These are phyloP conservation scores for Halocaridina rubra DNA, from an alignment of 2,888 invertebrate species.

Conservation along the genomic window DNA sequence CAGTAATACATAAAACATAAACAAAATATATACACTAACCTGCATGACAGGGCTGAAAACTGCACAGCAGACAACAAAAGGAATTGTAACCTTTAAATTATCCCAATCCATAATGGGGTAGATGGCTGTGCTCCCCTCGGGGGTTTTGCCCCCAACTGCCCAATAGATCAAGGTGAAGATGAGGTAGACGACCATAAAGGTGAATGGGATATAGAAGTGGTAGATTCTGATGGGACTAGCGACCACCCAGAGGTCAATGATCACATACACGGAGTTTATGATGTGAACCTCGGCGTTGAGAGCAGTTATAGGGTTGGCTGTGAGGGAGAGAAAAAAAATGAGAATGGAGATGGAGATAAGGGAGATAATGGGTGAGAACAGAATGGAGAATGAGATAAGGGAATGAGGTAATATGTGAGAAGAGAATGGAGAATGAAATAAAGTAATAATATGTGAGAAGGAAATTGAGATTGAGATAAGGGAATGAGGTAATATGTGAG, in stretches of 20 bases:
- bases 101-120: constrained; percentile 67
- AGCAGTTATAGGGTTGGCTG: constrained; percentile 29
- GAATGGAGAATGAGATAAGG: neutral
- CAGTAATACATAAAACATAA: too few species aligned
- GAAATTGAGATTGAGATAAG: neutral
- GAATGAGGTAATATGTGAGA: neutral
- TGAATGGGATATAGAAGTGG: constrained; percentile 66
- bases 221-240: constrained; percentile 66
- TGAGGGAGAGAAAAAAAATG: too few species aligned
- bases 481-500: neutral
- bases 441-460: neutral
- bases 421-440: neutral
- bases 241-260: constrained; percentile 66
- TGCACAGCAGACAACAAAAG: constrained; percentile 32
- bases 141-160: constrained; percentile 66
- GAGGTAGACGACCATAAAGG: constrained; percentile 66
- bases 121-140: constrained; percentile 66
- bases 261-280: constrained; percentile 66
- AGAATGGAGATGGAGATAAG: neutral
- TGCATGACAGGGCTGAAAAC: constrained; percentile 41
- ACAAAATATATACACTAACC: too few species aligned
- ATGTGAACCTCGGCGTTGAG: constrained; percentile 66
- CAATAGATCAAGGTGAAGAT: constrained; percentile 67
- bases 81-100: constrained; percentile 26
- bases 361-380: neutral